A percentile compares a stretch with the other conserved stretches of the same genome.
Evolutionary conservation across 2,888 invertebrate species (phyloP).

Genomic region (Lasioglossum morio): DNA sequence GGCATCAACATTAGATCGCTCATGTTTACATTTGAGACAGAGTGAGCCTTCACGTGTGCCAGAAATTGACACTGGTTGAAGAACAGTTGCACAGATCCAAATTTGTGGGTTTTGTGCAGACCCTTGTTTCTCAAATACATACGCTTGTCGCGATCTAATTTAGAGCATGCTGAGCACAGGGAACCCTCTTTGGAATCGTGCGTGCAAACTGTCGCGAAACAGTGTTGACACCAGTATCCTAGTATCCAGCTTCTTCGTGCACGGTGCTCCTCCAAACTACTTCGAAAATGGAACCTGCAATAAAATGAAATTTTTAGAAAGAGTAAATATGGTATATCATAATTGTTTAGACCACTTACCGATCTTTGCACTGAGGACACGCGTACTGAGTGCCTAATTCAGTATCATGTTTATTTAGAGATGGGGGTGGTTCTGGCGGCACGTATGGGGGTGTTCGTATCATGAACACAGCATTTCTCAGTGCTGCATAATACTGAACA

Average conservation of each 20-base stretch:
- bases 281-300: conserved; percentile 78
- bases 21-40: conserved; percentile 70
- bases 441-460: conserved; percentile 69
- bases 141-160: conserved; percentile 66
- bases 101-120: conserved; percentile 68
- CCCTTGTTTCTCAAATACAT: conserved; percentile 72
- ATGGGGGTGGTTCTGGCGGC: conserved; percentile 73
- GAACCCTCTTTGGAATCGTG: conserved; percentile 63
- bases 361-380: conserved; percentile 79
- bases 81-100: conserved; percentile 76
- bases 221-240: conserved; percentile 80
- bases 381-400: conserved; percentile 63
- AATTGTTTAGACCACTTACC: conserved; percentile 70
- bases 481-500: conserved; percentile 71
- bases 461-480: conserved; percentile 78
- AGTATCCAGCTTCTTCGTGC: conserved; percentile 80
- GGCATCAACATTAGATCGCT: conserved; percentile 82
- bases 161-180: conserved; percentile 65
- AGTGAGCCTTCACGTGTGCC: conserved; percentile 77
- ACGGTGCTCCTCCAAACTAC: conserved; percentile 78
- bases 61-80: conserved; percentile 82
- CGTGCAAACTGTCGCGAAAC: conserved; percentile 74
- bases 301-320: background rate
- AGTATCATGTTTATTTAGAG: conserved; percentile 63
- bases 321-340: background rate